Evolutionary conservation across 2,113 vertebrate species (phyloP).

Genomic region (Phoxinus phoxinus): DNA sequence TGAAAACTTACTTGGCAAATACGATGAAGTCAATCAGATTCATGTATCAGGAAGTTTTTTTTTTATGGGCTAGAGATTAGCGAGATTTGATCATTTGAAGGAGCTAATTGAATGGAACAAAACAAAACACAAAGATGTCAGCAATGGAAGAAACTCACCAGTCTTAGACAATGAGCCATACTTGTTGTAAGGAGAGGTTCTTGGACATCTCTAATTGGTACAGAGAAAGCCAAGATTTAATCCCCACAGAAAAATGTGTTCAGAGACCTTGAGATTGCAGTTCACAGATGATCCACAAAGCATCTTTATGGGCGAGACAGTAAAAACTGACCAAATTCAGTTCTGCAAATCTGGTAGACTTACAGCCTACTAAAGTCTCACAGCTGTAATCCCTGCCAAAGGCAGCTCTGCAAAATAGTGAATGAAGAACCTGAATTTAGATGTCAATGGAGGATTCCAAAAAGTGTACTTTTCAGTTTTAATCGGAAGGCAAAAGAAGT

Average conservation of each 20-base stretch:
- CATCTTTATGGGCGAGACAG: not conserved
- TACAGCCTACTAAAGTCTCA: constrained; percentile 9
- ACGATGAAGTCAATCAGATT: not conserved
- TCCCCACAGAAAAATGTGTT: constrained; percentile 25
- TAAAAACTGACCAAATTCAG: constrained; percentile 36
- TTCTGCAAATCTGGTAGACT: constrained; percentile 7
- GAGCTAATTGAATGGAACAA: not conserved
- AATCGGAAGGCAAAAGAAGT: not conserved
- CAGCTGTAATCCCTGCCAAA: constrained; percentile 24
- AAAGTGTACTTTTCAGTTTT: not conserved
- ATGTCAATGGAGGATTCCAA: constrained; percentile 2
- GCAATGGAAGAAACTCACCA: not conserved
- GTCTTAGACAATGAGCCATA: not conserved
- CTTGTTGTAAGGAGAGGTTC: not conserved
- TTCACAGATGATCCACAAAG: constrained; percentile 19
- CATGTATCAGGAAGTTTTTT: not conserved
- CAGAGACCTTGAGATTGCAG: constrained; percentile 29
- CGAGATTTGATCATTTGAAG: not conserved
- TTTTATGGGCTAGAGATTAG: not conserved
- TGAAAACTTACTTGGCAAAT: constrained; percentile 2
- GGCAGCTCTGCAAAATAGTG: constrained; percentile 1
- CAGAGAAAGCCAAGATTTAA: constrained; percentile 4
- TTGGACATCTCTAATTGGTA: constrained; percentile 13
- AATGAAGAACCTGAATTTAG: not conserved
- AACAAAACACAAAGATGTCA: constrained; percentile 15